Evolutionary conservation across 64 coral and sea anemone species (phyloP), one percentile per base, ranked within the genome.

Genomic region (Actinia tenebrosa): DNA sequence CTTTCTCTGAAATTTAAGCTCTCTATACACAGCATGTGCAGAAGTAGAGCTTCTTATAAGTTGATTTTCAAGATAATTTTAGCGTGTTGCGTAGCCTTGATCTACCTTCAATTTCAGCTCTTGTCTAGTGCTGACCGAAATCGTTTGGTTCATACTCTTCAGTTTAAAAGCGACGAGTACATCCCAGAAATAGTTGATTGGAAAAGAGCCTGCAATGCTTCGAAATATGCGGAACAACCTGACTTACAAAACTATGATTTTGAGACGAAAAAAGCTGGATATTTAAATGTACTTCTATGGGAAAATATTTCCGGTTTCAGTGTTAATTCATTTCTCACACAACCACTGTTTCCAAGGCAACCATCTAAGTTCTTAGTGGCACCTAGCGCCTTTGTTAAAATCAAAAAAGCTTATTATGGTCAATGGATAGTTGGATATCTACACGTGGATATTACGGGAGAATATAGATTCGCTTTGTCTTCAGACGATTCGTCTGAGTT

Each of bases 401-500:
- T 56, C 53, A 45, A 90, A 45, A 77, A 27, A 13, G 17, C 16
- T 59, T 23, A 90, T 45, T 90, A 86, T 37, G 89, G 30, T 61
- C 82, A 90, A 86, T 90, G 89, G 89, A 86, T 91, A 50, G 60
- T 91, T 44, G 89, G 84, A 25, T 91, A 78, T 86, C 10, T 91
- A 53, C 84, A 64, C 16, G 54, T 43, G 7, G 89, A 86, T 27
- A 10, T 63, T 6, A 91, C 83, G 11, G 89, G 89, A 4, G 89
- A 79, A 16, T 91, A 50, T 80, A 78, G 47, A 45, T 91, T 91
- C 56, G 89, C 84, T 27, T 46, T 91, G 14, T 78, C 84, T 45
- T 91, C 89, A 20, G 89, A 91, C n/a, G 89, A 91, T 63, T 86
- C 84, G 14, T 91, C 89, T n/a, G 89, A 91, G 45, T 53, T 91